These are phyloP conservation scores for Parnassius glacialis DNA, from an alignment of 2,888 invertebrate genomes.

Conservation along the genomic window DNA sequence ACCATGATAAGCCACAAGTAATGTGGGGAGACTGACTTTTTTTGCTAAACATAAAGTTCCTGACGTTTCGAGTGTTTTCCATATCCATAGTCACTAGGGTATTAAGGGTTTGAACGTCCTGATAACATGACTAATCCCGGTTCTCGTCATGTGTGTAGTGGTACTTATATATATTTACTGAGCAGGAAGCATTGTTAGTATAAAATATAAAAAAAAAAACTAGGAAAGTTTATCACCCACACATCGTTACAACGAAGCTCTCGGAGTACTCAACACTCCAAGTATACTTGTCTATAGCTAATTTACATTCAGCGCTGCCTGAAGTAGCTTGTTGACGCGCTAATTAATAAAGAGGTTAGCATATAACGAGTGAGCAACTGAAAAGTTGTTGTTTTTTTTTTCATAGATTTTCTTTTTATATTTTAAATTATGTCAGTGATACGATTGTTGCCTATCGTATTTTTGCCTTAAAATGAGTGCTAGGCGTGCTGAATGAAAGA, in stretches of 20 bases:
- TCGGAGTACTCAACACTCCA: constrained; percentile 13
- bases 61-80: too few relatives aligned
- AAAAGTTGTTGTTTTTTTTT: constrained; percentile 5
- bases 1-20: too few relatives aligned
- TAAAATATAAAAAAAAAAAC: constrained; percentile 10
- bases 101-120: too few relatives aligned
- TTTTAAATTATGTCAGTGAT: constrained; percentile 19
- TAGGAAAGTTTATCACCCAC: constrained; percentile 15
- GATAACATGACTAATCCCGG: too few relatives aligned
- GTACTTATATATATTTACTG: constrained; percentile 3
- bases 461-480: not conserved
- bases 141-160: not conserved
- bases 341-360: constrained; percentile 25
- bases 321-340: constrained; percentile 21
- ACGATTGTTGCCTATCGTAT: not conserved
- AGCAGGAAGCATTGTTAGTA: not conserved
- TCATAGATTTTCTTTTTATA: not conserved
- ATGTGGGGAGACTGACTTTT: too few relatives aligned
- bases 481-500: not conserved
- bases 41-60: too few relatives aligned
- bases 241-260: not conserved
- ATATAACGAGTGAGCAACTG: constrained; percentile 16
- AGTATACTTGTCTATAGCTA: constrained; percentile 23
- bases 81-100: too few relatives aligned
- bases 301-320: constrained; percentile 23